Base-by-base conservation (phyloP, 1,140 invertebrate species). In the Lutraria rhynchaena region DNA sequence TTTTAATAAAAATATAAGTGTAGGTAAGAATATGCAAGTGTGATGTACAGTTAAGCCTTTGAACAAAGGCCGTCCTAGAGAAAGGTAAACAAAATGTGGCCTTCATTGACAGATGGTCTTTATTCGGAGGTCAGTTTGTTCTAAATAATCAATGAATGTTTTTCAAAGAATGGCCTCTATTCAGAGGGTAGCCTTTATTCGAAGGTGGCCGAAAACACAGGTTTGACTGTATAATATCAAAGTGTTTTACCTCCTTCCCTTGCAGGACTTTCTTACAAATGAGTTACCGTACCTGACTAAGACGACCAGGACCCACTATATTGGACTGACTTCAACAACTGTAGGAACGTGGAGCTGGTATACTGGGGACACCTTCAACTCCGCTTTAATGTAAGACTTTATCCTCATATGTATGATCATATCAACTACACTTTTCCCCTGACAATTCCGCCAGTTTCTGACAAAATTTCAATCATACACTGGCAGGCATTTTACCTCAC, bases 341-440 rank as follows among this genome's bases (percentile, higher is more conserved):
- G 46, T 9, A n/a, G 55, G 57, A 19, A 19, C 15, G n/a, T 81
- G 77, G 77, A 24, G 17, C 1, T 81, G 77, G 77, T 58, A 55
- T 19, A 71, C 55, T 24, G 77, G 77, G 13, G 37, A 4, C 19
- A 24, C 27, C 1, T 9, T 63, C 11, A 33, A 60, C 57, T 7
- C n/a, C 13, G 49, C 24, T n/a, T 0, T 75, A 1, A 17, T 49
- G 71, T 75, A 41, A 51, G 71, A 53, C 4, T n/a, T 19, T 11
- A 46, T 11, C 19, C 9, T 9, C 44, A 46, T 11, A 46, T 11
- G 9, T 46, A 46, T 11, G 9, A 19, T 19, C 9, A 19, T 11
- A 46, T 46, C 9, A 11, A 19, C 19, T 19, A 46, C 9, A 46
- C 9, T 9, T 9, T 46, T 46, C 44, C 44, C 9, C 44, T 46